Percentiles rank a stretch among this genome's conserved stretches.
Conservation (phyloP, 2,113 vertebrate species). For the Lepidothrix coronata region DNA sequence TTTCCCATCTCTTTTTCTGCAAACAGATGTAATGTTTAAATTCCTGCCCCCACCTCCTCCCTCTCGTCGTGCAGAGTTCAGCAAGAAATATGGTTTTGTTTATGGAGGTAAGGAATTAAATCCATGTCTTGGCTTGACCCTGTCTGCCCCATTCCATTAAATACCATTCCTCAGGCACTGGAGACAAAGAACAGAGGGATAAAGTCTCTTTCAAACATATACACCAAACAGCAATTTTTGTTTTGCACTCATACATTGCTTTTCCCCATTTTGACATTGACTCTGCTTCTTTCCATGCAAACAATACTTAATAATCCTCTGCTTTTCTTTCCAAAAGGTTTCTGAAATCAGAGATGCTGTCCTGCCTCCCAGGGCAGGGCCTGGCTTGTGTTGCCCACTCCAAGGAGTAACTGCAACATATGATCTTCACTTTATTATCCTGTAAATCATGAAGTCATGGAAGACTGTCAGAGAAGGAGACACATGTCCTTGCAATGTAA, state of each 20-base stretch:
- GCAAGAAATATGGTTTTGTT: not conserved
- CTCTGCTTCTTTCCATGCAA: not conserved
- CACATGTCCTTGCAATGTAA: not conserved
- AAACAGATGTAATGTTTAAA: not conserved
- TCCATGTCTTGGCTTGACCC: not conserved
- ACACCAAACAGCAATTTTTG: not conserved
- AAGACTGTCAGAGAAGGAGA: not conserved
- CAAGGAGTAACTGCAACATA: not conserved
- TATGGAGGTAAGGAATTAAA: slow-evolving; percentile 22
- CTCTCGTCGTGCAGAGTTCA: not conserved
- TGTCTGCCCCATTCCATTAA: not conserved
- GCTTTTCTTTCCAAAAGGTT: not conserved
- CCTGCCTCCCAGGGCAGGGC: not conserved
- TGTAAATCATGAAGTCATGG: not conserved
- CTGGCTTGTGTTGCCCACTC: not conserved
- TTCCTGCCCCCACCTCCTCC: not conserved
- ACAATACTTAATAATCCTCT: not conserved
- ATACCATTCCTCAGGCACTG: not conserved
- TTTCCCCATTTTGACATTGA: not conserved
- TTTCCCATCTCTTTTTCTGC: not conserved
- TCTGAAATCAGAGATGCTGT: not conserved
- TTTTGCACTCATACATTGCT: not conserved
- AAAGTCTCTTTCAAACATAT: not conserved
- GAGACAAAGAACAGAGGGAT: not conserved
- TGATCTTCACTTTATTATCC: not conserved